Base-by-base conservation (phyloP, 2,113 vertebrate species). In the Oncorhynchus clarkii region DNA sequence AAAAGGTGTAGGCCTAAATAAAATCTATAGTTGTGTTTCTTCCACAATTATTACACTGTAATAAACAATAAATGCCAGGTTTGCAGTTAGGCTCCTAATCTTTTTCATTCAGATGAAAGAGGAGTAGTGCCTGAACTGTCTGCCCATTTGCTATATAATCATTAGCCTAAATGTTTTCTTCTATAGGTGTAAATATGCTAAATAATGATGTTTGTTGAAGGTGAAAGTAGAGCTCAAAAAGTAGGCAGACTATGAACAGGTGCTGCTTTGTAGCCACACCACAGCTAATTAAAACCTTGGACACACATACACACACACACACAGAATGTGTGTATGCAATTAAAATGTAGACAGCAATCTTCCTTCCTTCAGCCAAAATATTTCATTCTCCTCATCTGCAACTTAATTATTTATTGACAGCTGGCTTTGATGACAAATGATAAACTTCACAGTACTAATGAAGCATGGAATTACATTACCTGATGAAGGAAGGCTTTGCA, bases 381-480 rank as follows among this genome's bases (percentile, higher is more conserved):
- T 92, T 90, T 92, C 74, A 91, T 90, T 92, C 86, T 87, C 85
- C 88, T 89, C 80, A 89, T 92, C 88, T 92, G 89, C 85, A 89
- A 91, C 87, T 90, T 92, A 90, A 92, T 94, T 90, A 92, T 93
- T 90, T 91, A 91, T 91, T 91, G 92, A 93, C 90, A 93, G 88
- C 90, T 83, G 86, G 86, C 89, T 90, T 91, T 92, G 91, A 93
- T 93, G 92, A 94, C 90, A 92, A 94, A 94, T 93, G 93, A 93
- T 93, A 93, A 94, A 93, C 91, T 87, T 91, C 89, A 90, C 86
- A 88, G 85, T 86, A 84, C 87, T 93, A 94, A 94, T 93, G 92
- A 94, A 93, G 91, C 89, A 79, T 93, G 90, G 91, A 92, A 93
- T 94, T 93, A 93, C 91, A 93, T 93, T 93, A 93, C 93, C 90